Evolutionary conservation across 1,140 invertebrate species (phyloP), one percentile per base, ranked within the genome.

Genomic region (Heliconius congener): DNA sequence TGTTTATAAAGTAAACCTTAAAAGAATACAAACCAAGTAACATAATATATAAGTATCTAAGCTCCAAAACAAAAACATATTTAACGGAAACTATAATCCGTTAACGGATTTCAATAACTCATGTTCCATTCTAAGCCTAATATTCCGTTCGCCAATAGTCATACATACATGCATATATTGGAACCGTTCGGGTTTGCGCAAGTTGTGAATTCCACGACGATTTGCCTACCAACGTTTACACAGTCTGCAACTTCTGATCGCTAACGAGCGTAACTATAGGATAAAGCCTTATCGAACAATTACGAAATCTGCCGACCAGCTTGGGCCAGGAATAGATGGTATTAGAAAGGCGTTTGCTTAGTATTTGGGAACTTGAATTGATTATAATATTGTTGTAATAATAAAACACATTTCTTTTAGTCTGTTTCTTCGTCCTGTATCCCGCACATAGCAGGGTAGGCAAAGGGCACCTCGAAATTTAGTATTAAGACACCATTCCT

Each of bases 231-330:
- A 75, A 71, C 73, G 60, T 79, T 79, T 79, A 78, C 77, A 66
- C 39, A 70, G 77, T 74, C 71, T 72, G 73, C 78, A 79, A 79
- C 57, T 79, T 79, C 60, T 79, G 73, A 79, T 79, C 78, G 78
- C 78, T 79, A 79, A 79, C 78, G 66, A 79, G 73, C 78, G 73
- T 71, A 55, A 71, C 73, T 66, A 66, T 79, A 72, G 73, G 46
- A 75, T 75, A 78, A 70, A 66, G 77, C 72, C 77, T 78, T 78
- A 57, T 74, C 72, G 57, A 74, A 78, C 77, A 78, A 78, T 78
- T 78, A 74, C 71, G 77, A 78, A 78, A 78, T 78, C 71, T 73
- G 72, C 75, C 34, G 57, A 78, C 77, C 72, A 55, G 71, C 52
- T 78, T 66, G 72, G 39, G 39, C 77, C 71, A 74, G 77, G 71